phyloP scores from a whole-genome alignment of 2,797 vertebrate species.

The Labeo calbasu region DNA sequence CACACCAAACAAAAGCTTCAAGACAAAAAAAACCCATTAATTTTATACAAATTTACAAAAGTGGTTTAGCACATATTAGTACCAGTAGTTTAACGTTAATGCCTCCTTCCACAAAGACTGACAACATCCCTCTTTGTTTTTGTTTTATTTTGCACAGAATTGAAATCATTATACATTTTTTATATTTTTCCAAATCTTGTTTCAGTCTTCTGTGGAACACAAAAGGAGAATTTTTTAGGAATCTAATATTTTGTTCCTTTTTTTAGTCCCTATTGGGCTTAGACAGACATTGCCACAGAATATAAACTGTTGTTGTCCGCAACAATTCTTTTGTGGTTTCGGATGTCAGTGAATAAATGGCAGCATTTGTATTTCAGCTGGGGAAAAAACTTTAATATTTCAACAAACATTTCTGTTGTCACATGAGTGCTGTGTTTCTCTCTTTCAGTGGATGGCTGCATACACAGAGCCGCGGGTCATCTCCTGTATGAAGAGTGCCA shows the following conservation, averaged over 20 bases:
- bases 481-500: slow-evolving; percentile 93
- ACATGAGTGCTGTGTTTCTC: slow-evolving; percentile 34
- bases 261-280: neutral
- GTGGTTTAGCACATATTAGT: neutral
- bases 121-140: neutral
- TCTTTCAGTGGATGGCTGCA: slow-evolving; percentile 94
- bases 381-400: neutral
- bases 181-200: neutral
- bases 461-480: slow-evolving; percentile 95
- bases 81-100: neutral
- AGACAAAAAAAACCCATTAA: slow-evolving; percentile 29
- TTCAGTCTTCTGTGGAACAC: neutral
- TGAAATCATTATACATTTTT: neutral
- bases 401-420: neutral
- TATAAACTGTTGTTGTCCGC: neutral
- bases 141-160: neutral
- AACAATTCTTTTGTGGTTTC: neutral
- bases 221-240: neutral
- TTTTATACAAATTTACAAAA: slow-evolving; percentile 36
- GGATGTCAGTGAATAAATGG: neutral
- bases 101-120: neutral
- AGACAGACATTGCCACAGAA: neutral
- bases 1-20: slow-evolving; percentile 55
- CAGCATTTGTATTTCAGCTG: neutral
- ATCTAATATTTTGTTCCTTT: neutral